These are phyloP conservation scores for Drosophila leonis DNA, from an alignment of 2,888 invertebrate species.

Conservation along the genomic window DNA sequence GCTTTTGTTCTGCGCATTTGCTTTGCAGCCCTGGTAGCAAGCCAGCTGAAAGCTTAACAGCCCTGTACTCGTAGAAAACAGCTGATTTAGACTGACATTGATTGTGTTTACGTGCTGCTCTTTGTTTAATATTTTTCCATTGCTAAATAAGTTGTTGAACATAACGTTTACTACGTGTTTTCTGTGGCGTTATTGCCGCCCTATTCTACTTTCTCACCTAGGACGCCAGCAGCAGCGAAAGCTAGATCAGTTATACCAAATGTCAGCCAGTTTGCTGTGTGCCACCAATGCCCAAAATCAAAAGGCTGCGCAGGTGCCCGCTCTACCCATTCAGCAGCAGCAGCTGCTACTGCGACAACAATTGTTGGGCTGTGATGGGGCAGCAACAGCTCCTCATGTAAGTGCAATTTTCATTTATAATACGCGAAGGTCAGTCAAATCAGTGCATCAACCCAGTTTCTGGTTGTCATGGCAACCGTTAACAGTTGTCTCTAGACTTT, in stretches of 20 bases:
- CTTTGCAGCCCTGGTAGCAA: constrained; percentile 32
- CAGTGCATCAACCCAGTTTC: neutral
- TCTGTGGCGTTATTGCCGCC: neutral
- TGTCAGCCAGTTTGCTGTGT: constrained; percentile 22
- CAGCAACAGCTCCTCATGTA: constrained; percentile 4
- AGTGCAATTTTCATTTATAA: constrained; percentile 11
- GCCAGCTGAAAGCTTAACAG: constrained; percentile 1
- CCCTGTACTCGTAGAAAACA: constrained; percentile 29
- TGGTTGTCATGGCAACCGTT: constrained; percentile 9
- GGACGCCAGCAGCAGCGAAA: constrained; percentile 1
- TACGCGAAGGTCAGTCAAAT: neutral
- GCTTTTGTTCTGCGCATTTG: neutral
- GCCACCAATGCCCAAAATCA: neutral
- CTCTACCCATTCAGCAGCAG: constrained; percentile 25
- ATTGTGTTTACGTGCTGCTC: neutral
- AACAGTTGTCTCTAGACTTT: neutral
- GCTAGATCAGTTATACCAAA: neutral
- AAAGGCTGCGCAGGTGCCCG: constrained; percentile 1
- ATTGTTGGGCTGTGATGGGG: neutral
- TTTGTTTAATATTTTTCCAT: neutral
- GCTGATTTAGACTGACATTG: constrained; percentile 20
- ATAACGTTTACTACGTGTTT: constrained; percentile 15
- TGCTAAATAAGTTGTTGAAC: neutral
- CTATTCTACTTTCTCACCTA: neutral
- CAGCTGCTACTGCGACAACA: constrained; percentile 27